Conservation (phyloP, 2,888 invertebrate genomes). For the Lasioglossum calceatum region DNA sequence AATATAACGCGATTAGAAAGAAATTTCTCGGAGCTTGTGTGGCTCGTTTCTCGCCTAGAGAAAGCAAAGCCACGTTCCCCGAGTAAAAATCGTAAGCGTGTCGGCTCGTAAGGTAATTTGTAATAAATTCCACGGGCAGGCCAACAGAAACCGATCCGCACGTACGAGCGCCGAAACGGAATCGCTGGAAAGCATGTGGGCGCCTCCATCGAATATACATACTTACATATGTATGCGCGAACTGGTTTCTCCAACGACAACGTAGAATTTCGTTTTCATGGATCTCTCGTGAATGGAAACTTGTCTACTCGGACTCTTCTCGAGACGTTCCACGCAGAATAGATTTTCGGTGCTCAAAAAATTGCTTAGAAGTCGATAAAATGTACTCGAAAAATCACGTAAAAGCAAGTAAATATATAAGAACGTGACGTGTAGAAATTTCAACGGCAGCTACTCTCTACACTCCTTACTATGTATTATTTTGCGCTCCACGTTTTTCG, state of each 20-base stretch:
- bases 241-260: slow-evolving; percentile 70
- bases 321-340: slow-evolving; percentile 45
- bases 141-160: slow-evolving; percentile 24
- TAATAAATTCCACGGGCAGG: slow-evolving; percentile 43
- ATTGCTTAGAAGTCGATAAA: slow-evolving; percentile 6
- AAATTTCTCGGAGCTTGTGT: background rate
- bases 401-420: background rate
- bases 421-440: background rate
- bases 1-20: background rate
- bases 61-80: slow-evolving; percentile 18
- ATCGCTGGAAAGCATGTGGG: slow-evolving; percentile 46
- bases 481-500: no score
- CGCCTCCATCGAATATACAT: slow-evolving; percentile 35
- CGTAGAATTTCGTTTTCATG: slow-evolving; percentile 56
- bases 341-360: slow-evolving; percentile 56
- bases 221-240: slow-evolving; percentile 48
- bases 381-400: background rate
- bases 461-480: no score
- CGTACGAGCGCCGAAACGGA: slow-evolving; percentile 30
- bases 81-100: slow-evolving; percentile 27
- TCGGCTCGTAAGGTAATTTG: slow-evolving; percentile 30
- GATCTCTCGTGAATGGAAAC: slow-evolving; percentile 42
- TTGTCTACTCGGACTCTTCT: slow-evolving; percentile 39
- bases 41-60: background rate
- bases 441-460: no score